phyloP scores from a whole-genome alignment of 2,797 vertebrate species.

The Taenioides sp. region DNA sequence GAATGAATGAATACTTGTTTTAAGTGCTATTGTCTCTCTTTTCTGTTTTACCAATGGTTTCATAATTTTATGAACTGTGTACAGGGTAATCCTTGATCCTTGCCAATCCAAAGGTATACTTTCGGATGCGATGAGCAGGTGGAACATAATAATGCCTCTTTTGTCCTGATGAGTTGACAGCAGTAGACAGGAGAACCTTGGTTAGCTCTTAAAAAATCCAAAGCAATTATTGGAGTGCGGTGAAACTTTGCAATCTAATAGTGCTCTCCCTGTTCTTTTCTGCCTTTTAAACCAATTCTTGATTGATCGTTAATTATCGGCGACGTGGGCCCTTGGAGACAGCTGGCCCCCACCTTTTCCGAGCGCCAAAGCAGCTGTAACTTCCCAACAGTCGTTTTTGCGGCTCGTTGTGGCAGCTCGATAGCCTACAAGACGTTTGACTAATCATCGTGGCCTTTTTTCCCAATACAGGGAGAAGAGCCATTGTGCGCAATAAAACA shows the following conservation, averaged over 20 bases:
- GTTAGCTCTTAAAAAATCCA: conserved; percentile 39
- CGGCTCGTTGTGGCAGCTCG: conserved; percentile 55
- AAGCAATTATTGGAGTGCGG: conserved; percentile 74
- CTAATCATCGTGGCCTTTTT: conserved; percentile 55
- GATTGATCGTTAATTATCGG: conserved; percentile 80
- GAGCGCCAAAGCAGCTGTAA: conserved; percentile 61
- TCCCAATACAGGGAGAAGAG: conserved; percentile 60
- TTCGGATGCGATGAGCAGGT: too few relatives aligned
- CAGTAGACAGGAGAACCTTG: not conserved
- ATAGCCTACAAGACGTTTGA: conserved; percentile 64
- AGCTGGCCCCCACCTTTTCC: conserved; percentile 40
- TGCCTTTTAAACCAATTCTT: conserved; percentile 75
- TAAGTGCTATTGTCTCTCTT: too few relatives aligned
- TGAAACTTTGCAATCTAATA: conserved; percentile 74
- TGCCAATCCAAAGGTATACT: too few relatives aligned
- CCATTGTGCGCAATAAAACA: conserved; percentile 54
- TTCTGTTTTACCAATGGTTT: too few relatives aligned
- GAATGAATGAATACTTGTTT: too few relatives aligned
- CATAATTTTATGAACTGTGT: too few relatives aligned
- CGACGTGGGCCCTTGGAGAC: conserved; percentile 58
- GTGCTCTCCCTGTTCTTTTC: conserved; percentile 74
- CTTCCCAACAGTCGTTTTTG: conserved; percentile 61
- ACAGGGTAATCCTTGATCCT: too few relatives aligned
- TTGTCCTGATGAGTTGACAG: conserved; percentile 1
- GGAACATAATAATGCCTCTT: not conserved